These are phyloP conservation scores for Callorhinus ursinus DNA, from an alignment of 2,113 vertebrate genomes.

Conservation along the genomic window DNA sequence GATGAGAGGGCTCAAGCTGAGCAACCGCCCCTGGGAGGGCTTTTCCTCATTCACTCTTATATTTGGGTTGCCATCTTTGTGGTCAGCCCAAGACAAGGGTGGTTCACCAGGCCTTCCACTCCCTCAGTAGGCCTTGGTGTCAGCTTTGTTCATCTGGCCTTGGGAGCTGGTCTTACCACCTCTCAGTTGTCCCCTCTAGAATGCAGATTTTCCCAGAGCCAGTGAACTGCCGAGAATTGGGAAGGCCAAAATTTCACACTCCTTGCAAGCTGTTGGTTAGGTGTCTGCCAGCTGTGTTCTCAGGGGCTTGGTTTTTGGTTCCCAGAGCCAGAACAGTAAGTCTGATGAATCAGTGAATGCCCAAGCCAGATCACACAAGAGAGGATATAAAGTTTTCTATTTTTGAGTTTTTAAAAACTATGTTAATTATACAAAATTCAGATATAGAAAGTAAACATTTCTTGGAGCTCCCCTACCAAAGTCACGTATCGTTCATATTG, in stretches of 20 bases:
- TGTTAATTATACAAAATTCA: not conserved
- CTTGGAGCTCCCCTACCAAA: not conserved
- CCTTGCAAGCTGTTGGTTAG: fast-evolving
- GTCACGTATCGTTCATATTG: not conserved
- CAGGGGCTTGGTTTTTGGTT: not conserved
- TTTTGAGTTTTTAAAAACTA: not conserved
- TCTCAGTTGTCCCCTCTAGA: not conserved
- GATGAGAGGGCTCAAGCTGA: not conserved
- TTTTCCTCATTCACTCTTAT: not conserved
- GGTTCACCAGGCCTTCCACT: not conserved
- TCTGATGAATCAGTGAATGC: not conserved
- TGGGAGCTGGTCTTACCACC: not conserved
- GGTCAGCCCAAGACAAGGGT: not conserved
- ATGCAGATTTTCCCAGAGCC: not conserved
- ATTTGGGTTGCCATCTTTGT: not conserved
- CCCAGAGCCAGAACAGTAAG: not conserved
- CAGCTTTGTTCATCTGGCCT: not conserved
- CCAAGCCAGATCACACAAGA: not conserved
- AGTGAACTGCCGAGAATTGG: not conserved
- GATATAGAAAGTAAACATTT: not conserved
- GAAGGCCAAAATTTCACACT: not conserved
- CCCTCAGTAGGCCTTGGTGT: not conserved
- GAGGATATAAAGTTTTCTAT: not conserved
- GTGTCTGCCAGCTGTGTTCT: not conserved
- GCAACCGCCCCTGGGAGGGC: not conserved